Base-by-base conservation (phyloP, 2,888 invertebrate genomes). In the Aporophyla lueneburgensis region DNA sequence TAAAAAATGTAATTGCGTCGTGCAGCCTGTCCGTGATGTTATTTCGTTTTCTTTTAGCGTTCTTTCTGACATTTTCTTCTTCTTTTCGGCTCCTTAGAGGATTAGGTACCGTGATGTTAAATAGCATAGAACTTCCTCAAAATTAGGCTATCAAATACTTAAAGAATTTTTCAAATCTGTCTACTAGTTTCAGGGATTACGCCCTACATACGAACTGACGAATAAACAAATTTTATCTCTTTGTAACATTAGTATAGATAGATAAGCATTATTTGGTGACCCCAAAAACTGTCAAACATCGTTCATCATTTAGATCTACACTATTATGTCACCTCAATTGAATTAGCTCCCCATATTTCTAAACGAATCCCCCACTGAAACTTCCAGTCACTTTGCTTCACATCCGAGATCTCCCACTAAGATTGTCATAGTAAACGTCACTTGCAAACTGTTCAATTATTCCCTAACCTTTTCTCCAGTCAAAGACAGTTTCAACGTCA, bases 351-450 rank as follows among this genome's bases (percentile, higher is more conserved):
- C 24, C 19, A n/a, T 78, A 19, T 40, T 43, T 51, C 19, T 7
- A 4, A 51, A 49, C 33, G 2, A 43, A 43, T 43, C n/a, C 6
- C n/a, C n/a, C 27, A 9, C 10, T 53, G 33, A 53, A 46, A 24
- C 10, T 73, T 53, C 40, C 51, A 46, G 43, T 33, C 43, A 27
- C 24, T 70, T 79, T 14, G n/a, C 61, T 70, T 76, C 19, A 14
- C 33, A 40, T 56, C 49, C n/a, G 16, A 43, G 54, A 27, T 67
- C 4, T 51, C 16, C 14, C 19, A 24, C 24, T 33, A 33, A 67
- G 75, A 62, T 33, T 62, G 6, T 27, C 27, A 54, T 62, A 53
- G 67, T 7, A 81, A 46, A 51, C 10, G 74, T 75, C 67, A 61
- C 27, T 66, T 58, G 9, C 43, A 62, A 61, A 56, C 14, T 43